These are phyloP conservation scores for Pelobates fuscus DNA, from an alignment of 2,113 vertebrate genomes.

Conservation along the genomic window DNA sequence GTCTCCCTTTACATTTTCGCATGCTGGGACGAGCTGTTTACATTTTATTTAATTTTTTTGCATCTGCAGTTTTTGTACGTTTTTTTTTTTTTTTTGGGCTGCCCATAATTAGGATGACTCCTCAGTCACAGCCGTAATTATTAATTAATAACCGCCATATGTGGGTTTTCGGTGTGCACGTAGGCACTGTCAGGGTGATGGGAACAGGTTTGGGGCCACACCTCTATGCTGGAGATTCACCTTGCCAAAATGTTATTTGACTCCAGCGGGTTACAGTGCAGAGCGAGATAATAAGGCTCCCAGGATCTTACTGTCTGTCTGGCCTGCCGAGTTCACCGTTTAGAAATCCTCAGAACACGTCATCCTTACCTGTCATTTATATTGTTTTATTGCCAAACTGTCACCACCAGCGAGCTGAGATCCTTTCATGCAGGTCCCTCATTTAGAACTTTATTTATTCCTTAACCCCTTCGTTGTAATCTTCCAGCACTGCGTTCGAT, in stretches of 20 bases:
- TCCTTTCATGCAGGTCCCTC: too few relatives aligned
- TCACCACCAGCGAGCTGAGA: too few relatives aligned
- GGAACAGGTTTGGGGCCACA: slow-evolving; percentile 7
- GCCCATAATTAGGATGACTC: slow-evolving; percentile 39
- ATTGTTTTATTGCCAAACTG: too few relatives aligned
- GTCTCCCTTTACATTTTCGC: neutral
- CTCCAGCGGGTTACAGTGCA: slow-evolving; percentile 2
- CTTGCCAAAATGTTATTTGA: slow-evolving; percentile 28
- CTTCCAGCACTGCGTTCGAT: too few relatives aligned
- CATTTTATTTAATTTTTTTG: slow-evolving; percentile 3
- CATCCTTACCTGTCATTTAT: too few relatives aligned
- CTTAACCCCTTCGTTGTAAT: too few relatives aligned
- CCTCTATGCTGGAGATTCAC: slow-evolving; percentile 23
- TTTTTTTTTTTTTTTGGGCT: slow-evolving; percentile 10
- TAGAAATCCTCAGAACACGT: too few relatives aligned
- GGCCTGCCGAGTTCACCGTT: too few relatives aligned
- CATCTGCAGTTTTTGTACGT: neutral
- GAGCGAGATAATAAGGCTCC: too few relatives aligned
- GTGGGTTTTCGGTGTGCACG: slow-evolving; percentile 23
- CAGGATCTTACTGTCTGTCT: too few relatives aligned
- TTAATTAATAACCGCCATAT: slow-evolving; percentile 35
- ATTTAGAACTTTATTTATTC: too few relatives aligned
- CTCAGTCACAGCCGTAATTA: slow-evolving; percentile 19
- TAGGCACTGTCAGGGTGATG: slow-evolving; percentile 33
- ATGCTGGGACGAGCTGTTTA: slow-evolving; percentile 21